These are phyloP conservation scores for Sphenodon punctatus DNA, from an alignment of 2,797 vertebrate genomes.

Conservation along the genomic window DNA sequence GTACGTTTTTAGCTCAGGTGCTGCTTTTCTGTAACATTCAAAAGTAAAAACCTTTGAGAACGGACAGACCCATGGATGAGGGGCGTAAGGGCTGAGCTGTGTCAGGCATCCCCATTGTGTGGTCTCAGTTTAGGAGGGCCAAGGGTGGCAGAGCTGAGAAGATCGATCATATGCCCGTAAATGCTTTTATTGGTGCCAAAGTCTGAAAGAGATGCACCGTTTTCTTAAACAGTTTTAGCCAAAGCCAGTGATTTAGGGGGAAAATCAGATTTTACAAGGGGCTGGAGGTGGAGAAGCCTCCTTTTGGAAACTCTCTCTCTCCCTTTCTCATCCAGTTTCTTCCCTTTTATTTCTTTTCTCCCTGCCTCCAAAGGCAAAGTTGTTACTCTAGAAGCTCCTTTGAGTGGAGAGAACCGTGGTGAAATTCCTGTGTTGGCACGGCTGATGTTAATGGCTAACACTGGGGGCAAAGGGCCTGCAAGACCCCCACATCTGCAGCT, in stretches of 20 bases:
- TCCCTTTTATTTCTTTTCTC: neutral
- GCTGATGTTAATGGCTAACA: constrained; percentile 72
- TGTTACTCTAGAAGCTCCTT: constrained; percentile 66
- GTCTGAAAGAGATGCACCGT: constrained; percentile 41
- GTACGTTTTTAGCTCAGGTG: neutral
- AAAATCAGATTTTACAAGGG: constrained; percentile 62
- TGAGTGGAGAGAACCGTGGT: constrained; percentile 62
- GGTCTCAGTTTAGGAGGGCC: constrained; percentile 43
- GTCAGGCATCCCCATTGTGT: constrained; percentile 18
- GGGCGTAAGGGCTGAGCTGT: constrained; percentile 35
- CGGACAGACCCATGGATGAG: constrained; percentile 16
- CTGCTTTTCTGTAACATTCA: neutral
- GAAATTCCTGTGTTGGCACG: constrained; percentile 72
- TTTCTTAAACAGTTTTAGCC: constrained; percentile 43
- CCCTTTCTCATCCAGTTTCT: neutral
- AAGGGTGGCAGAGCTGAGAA: constrained; percentile 42
- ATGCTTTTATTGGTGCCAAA: constrained; percentile 26
- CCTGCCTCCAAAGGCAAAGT: constrained; percentile 52
- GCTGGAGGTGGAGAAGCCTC: constrained; percentile 38
- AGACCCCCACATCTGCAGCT: constrained; percentile 89
- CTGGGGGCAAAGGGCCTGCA: constrained; percentile 83
- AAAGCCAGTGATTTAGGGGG: constrained; percentile 51
- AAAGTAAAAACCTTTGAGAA: constrained; percentile 11
- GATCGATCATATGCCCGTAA: constrained; percentile 21
- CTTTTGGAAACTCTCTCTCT: constrained; percentile 53